Evolutionary conservation across 2,113 vertebrate species (phyloP).

Genomic region (Microcebus murinus): DNA sequence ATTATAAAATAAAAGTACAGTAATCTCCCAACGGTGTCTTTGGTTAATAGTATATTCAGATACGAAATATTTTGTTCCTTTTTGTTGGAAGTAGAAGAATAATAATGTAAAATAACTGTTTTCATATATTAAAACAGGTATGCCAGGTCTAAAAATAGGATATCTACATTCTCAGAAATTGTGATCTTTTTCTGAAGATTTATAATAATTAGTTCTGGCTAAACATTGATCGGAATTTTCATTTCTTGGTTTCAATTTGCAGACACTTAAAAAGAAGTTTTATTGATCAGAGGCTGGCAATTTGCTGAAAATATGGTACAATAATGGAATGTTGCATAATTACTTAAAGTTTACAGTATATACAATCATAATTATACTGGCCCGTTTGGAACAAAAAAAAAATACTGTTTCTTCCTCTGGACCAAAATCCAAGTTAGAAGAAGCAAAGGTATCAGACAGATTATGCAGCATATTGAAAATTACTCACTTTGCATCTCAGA

Average conservation of each 20-base stretch:
- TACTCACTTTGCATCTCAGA: background rate
- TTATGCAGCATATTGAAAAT: background rate
- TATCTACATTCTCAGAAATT: conserved; percentile 25
- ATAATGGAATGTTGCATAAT: conserved; percentile 25
- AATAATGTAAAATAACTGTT: background rate
- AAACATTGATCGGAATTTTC: conserved; percentile 56
- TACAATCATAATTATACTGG: conserved; percentile 36
- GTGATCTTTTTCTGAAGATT: conserved; percentile 51
- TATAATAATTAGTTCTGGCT: conserved; percentile 58
- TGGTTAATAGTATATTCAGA: background rate
- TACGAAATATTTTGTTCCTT: background rate
- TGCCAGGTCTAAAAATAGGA: background rate
- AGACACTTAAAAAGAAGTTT: conserved; percentile 56
- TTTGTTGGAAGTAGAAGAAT: conserved; percentile 18
- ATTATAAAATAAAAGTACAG: background rate
- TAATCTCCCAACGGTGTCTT: background rate
- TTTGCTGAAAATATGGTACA: conserved; percentile 67
- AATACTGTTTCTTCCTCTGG: background rate
- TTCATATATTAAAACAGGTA: conserved; percentile 47
- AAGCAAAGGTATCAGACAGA: background rate
- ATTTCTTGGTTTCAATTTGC: conserved; percentile 61
- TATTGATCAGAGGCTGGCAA: conserved; percentile 73
- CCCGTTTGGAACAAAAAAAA: background rate
- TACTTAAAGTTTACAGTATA: conserved; percentile 46
- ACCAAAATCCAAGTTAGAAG: conserved; percentile 29